phyloP scores from a whole-genome alignment of 2,797 vertebrate genomes.

The Gorsachius magnificus region DNA sequence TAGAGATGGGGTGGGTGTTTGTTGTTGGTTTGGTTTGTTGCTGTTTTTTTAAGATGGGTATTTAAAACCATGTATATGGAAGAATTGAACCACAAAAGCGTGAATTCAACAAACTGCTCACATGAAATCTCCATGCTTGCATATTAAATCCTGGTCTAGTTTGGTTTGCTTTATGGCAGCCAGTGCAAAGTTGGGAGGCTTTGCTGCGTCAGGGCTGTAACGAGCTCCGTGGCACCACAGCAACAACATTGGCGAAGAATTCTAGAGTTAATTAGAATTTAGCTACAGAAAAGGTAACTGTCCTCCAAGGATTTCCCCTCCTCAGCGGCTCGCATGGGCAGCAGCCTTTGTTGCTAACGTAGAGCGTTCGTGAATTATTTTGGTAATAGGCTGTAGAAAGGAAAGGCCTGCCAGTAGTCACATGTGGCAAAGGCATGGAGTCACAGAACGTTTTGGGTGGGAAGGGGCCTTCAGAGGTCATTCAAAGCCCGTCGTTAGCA shows the following conservation, averaged over 20 bases:
- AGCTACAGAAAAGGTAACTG: not conserved
- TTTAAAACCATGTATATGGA: not conserved
- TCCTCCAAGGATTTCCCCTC: not conserved
- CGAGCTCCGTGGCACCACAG: not conserved
- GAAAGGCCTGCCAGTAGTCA: not conserved
- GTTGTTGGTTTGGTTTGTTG: not conserved
- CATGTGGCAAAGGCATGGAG: not conserved
- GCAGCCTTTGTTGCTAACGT: not conserved
- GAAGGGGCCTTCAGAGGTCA: no score
- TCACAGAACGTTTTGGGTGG: no score
- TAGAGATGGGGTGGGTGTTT: rapidly evolving
- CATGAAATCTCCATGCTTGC: not conserved
- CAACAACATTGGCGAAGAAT: not conserved
- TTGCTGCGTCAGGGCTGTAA: not conserved
- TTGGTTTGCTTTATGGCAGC: not conserved
- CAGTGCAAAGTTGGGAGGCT: not conserved
- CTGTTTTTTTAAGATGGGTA: not conserved
- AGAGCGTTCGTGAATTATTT: not conserved
- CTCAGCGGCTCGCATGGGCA: not conserved
- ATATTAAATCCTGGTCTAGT: not conserved
- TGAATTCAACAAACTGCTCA: not conserved
- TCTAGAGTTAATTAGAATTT: not conserved
- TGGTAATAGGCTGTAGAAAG: not conserved
- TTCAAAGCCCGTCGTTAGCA: not conserved
- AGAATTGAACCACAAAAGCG: not conserved